phyloP scores from a whole-genome alignment of 2,888 invertebrate genomes.

The Lasiommata megera region DNA sequence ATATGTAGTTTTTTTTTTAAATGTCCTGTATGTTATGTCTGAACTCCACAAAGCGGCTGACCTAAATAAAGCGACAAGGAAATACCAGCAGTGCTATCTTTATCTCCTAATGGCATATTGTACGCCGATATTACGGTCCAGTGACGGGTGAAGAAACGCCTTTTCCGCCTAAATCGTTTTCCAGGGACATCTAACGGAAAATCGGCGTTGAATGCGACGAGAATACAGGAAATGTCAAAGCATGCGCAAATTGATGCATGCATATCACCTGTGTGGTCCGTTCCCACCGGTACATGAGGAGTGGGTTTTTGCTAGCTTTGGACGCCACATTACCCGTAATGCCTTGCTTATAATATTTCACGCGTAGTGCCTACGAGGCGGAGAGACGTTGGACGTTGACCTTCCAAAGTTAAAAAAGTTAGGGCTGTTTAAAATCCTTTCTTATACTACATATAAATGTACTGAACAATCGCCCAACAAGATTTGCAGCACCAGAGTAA shows the following conservation, averaged over 20 bases:
- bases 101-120: conserved; percentile 10
- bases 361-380: background rate
- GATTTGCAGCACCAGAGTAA: no score
- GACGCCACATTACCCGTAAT: conserved; percentile 13
- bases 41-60: no score
- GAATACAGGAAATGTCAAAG: conserved; percentile 43
- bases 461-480: no score
- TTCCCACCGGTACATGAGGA: conserved; percentile 25
- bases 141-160: conserved; percentile 1
- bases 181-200: conserved; percentile 21
- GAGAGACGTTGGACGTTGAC: background rate
- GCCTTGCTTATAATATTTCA: conserved; percentile 7
- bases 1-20: no score
- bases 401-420: background rate
- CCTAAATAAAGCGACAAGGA: background rate
- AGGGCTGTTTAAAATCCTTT: background rate
- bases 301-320: conserved; percentile 19
- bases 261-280: conserved; percentile 41
- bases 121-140: conserved; percentile 7
- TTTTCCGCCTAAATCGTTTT: conserved; percentile 16
- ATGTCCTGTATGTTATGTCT: no score
- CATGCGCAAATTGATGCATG: conserved; percentile 42
- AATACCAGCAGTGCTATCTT: background rate
- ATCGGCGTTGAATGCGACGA: conserved; percentile 9
- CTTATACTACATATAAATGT: no score